Percentiles rank a stretch among this genome's conserved stretches.
These are phyloP conservation scores for Meloe dianella DNA, from an alignment of 2,888 invertebrate genomes.

Conservation along the genomic window DNA sequence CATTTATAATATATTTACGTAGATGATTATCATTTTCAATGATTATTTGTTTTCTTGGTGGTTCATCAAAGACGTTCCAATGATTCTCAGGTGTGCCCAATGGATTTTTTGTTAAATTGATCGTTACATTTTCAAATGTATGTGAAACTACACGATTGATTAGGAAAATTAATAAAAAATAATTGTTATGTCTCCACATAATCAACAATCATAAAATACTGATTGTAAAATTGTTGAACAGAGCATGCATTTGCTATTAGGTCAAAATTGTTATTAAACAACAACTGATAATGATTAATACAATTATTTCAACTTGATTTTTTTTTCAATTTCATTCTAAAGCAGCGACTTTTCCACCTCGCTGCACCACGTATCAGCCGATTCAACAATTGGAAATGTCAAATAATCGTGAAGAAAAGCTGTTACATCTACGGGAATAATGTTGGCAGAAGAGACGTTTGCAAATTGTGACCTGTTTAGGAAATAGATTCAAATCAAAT, in stretches of 20 bases:
- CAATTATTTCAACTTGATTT: background rate
- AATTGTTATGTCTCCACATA: background rate
- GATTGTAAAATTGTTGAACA: background rate
- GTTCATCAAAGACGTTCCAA: background rate
- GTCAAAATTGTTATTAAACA: background rate
- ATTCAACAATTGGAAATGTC: background rate
- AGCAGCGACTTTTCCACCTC: too few species aligned
- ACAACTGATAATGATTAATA: background rate
- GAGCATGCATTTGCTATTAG: background rate
- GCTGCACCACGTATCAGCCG: too few species aligned
- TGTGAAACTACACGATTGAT: background rate
- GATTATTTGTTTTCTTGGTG: background rate
- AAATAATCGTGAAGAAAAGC: background rate
- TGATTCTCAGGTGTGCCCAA: background rate
- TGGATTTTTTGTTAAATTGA: background rate
- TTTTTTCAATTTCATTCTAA: background rate
- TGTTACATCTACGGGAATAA: background rate
- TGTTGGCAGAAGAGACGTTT: background rate
- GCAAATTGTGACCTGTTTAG: too few species aligned
- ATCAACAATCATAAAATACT: background rate
- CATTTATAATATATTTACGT: background rate
- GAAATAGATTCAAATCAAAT: too few species aligned
- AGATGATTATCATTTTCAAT: background rate
- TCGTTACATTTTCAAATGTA: background rate
- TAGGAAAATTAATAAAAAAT: background rate